Evolutionary conservation across 2,113 vertebrate genomes (phyloP), one percentile per base, ranked within the genome.

Genomic region (Mirza zaza): DNA sequence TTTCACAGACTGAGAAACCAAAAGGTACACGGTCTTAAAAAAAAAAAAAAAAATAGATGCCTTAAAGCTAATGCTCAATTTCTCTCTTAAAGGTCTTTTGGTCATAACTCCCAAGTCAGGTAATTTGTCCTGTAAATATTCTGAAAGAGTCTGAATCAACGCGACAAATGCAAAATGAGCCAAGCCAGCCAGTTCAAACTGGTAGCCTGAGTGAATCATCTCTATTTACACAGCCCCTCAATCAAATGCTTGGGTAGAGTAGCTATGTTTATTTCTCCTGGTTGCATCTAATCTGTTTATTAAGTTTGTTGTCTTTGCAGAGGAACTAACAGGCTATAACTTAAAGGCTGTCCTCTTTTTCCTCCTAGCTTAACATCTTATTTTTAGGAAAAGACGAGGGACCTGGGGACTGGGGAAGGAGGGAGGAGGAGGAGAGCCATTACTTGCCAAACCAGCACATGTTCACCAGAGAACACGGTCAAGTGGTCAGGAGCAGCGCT

Each of bases 401-500:
- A 93, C 12, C 52, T 34, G 77, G 39, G 50, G 82, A 27, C 34
- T 6, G 17, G 85, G 52, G 82, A 42, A 90, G 21, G 80, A 57
- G 2, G 32, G 39, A 25, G 20, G 6, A 75, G 55, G 34, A 48
- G 63, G 94, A 90, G 89, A 90, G 92, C 73, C 96, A 97, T 94
- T 98, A 97, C 97, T 98, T 98, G 98, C 98, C 98, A 98, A 98
- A 97, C 75, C 97, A 95, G 98, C 97, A 98, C 98, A 97, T 98
- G 98, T 98, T 98, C 98, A 97, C 98, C 97, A 98, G 96, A 98
- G 98, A 98, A 98, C 98, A 97, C 98, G 96, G 99, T 98, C 99
- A 99, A 99, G 98, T 98, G 98, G 98, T 98, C 98, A 98, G 98
- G 97, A 98, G 98, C 98, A 96, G 98, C 96, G 92, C 98, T 98